These are phyloP conservation scores for Strigops habroptila DNA, from an alignment of 2,113 vertebrate genomes.

Conservation along the genomic window DNA sequence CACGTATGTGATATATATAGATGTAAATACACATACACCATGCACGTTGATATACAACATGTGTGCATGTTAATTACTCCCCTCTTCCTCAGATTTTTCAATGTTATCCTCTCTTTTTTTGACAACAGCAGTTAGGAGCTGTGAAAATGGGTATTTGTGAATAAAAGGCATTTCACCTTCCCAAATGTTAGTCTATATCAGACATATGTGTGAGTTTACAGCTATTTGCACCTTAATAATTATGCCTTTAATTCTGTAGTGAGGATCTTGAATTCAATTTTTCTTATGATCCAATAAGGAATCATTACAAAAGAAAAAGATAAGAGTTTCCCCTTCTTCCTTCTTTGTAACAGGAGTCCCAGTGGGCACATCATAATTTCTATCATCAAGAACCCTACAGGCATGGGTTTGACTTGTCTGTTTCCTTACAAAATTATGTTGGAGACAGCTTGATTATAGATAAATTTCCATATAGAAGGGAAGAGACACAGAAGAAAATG, in stretches of 20 bases:
- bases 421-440: background rate
- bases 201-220: background rate
- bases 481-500: background rate
- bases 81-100: background rate
- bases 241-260: background rate
- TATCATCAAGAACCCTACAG: background rate
- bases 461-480: background rate
- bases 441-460: background rate
- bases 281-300: background rate
- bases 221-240: background rate
- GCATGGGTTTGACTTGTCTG: background rate
- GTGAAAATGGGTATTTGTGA: background rate
- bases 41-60: background rate
- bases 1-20: background rate
- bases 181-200: background rate
- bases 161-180: background rate
- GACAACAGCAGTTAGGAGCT: background rate
- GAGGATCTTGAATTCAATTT: background rate
- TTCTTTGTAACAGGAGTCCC: background rate
- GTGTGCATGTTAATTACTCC: background rate
- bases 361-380: background rate
- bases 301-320: background rate
- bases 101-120: background rate
- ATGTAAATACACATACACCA: rapidly evolving
- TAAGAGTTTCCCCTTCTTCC: background rate